Conservation (phyloP, 2,888 invertebrate species). For the Leucoma salicis region DNA sequence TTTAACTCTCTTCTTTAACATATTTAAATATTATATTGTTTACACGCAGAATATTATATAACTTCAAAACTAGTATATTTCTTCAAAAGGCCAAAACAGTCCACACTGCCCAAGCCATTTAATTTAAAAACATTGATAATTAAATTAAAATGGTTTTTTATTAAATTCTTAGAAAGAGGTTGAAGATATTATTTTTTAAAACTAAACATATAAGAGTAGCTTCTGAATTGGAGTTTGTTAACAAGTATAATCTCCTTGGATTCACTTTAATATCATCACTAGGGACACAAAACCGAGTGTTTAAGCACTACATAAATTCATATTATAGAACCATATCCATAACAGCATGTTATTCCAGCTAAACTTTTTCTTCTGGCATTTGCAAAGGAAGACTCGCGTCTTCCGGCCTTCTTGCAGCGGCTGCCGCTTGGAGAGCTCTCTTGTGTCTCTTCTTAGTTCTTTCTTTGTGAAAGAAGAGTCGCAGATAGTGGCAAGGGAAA, state of each 20-base stretch:
- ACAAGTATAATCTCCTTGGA: not conserved
- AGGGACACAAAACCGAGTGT: not conserved
- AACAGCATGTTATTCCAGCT: conserved; percentile 9
- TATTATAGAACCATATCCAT: not conserved
- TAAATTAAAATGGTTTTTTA: too few relatives aligned
- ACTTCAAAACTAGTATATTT: too few relatives aligned
- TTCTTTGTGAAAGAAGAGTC: conserved; percentile 88
- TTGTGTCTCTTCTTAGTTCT: conserved; percentile 82
- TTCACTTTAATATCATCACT: not conserved
- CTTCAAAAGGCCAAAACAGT: too few relatives aligned
- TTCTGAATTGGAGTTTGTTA: too few relatives aligned
- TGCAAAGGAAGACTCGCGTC: conserved; percentile 66
- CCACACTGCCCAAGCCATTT: too few relatives aligned
- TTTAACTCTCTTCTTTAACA: too few relatives aligned
- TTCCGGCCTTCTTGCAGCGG: conserved; percentile 55
- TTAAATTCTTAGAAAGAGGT: too few relatives aligned
- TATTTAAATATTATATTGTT: too few relatives aligned
- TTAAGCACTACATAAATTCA: not conserved
- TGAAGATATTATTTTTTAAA: too few relatives aligned
- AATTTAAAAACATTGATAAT: too few relatives aligned
- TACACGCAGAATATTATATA: too few relatives aligned
- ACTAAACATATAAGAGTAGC: too few relatives aligned
- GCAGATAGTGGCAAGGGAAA: conserved; percentile 91
- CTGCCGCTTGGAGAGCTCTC: conserved; percentile 56
- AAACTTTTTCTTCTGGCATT: conserved; percentile 70